Evolutionary conservation across 2,797 vertebrate species (phyloP).

Genomic region (Siniperca undulata): DNA sequence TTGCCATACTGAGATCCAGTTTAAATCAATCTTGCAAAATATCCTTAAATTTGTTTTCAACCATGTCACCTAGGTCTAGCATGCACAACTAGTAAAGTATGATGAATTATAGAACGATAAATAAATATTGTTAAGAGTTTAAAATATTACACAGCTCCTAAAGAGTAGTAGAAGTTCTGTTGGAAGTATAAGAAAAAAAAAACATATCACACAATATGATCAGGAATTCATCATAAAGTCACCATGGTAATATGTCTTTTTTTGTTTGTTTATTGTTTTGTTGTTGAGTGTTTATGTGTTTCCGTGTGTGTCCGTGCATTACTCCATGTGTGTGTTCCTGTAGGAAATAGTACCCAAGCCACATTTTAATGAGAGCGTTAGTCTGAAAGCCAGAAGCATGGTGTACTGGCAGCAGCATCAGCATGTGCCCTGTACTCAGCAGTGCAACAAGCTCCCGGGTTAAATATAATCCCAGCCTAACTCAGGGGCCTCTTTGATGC

Average conservation of each 20-base stretch:
- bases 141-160: not conserved
- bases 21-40: not conserved
- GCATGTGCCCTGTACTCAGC: slow-evolving; percentile 68
- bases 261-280: slow-evolving; percentile 19
- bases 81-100: not conserved
- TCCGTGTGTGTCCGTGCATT: slow-evolving; percentile 46
- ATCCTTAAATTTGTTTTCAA: not conserved
- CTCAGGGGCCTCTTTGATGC: slow-evolving; percentile 83
- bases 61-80: not conserved
- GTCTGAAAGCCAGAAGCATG: slow-evolving; percentile 71
- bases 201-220: not conserved
- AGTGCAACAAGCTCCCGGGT: slow-evolving; percentile 72
- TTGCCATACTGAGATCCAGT: not conserved
- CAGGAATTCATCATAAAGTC: slow-evolving; percentile 6
- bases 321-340: slow-evolving; percentile 63
- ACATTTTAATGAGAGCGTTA: slow-evolving; percentile 74
- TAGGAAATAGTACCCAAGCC: slow-evolving; percentile 64
- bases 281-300: slow-evolving; percentile 49
- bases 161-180: not conserved
- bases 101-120: not conserved
- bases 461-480: slow-evolving; percentile 85
- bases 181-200: not conserved
- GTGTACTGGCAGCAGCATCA: slow-evolving; percentile 62
- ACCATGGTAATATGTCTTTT: not conserved
- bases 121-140: not conserved